Percentiles rank a stretch among this genome's conserved stretches.
Conservation (phyloP, 1,140 invertebrate genomes). For the Phthorimaea operculella region DNA sequence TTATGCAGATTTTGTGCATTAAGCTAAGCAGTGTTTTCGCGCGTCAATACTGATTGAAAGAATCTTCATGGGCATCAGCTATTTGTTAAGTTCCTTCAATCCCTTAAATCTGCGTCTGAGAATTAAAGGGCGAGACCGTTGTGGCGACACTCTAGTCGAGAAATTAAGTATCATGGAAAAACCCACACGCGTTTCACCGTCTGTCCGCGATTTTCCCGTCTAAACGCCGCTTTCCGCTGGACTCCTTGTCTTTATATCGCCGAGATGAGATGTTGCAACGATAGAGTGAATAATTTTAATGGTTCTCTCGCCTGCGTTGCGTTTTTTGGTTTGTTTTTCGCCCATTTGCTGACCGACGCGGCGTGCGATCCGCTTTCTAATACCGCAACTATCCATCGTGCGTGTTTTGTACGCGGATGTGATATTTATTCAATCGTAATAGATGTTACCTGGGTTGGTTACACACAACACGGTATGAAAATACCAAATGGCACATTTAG, state of each 20-base stretch:
- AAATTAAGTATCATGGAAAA: constrained; percentile 51
- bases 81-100: too few relatives aligned
- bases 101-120: too few relatives aligned
- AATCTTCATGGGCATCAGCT: too few relatives aligned
- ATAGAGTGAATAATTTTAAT: constrained; percentile 5
- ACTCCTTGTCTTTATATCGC: not conserved
- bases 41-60: too few relatives aligned
- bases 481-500: not conserved
- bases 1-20: too few relatives aligned
- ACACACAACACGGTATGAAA: not conserved
- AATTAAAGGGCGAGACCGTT: too few relatives aligned
- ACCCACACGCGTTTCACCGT: constrained; percentile 31
- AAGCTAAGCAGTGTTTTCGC: too few relatives aligned
- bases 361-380: constrained; percentile 60
- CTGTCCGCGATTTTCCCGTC: constrained; percentile 21
- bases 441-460: constrained; percentile 4
- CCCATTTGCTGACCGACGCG: constrained; percentile 37
- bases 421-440: constrained; percentile 35
- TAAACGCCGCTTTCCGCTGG: not conserved
- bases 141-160: constrained; percentile 50
- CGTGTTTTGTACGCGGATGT: constrained; percentile 58
- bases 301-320: constrained; percentile 20
- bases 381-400: constrained; percentile 35
- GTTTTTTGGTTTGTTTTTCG: constrained; percentile 40
- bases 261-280: not conserved